Evolutionary conservation across 1,140 invertebrate genomes (phyloP).

Genomic region (Hermatobates lingyangjiaoensis): DNA sequence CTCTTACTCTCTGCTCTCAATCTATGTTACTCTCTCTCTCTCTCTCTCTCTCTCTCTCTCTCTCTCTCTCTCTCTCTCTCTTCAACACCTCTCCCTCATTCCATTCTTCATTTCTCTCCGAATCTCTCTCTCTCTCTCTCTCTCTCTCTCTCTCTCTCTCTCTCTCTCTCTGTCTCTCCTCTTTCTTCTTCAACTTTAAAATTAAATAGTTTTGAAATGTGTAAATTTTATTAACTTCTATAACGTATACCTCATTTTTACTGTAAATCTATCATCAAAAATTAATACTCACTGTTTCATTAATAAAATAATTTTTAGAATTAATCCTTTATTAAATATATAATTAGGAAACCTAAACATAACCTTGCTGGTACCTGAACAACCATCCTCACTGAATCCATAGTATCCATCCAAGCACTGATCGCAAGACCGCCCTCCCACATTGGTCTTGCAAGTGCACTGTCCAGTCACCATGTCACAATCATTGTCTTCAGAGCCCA

Average conservation of each 20-base stretch:
- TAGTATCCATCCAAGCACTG: slow-evolving; percentile 58
- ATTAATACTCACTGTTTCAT: too few relatives aligned
- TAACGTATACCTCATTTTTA: too few relatives aligned
- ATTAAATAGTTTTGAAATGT: too few relatives aligned
- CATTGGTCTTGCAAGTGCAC: slow-evolving; percentile 68
- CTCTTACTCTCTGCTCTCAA: background rate
- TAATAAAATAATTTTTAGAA: too few relatives aligned
- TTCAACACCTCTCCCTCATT: background rate
- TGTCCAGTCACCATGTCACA: slow-evolving; percentile 61
- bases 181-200: too few relatives aligned
- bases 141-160: background rate
- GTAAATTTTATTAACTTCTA: too few relatives aligned
- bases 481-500: slow-evolving; percentile 44
- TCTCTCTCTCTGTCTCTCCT: slow-evolving; percentile 1
- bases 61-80: slow-evolving; percentile 1
- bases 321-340: too few relatives aligned
- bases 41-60: slow-evolving; percentile 3
- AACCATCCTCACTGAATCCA: slow-evolving; percentile 64
- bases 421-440: slow-evolving; percentile 63
- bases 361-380: slow-evolving; percentile 63
- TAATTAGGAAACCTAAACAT: too few relatives aligned
- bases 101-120: background rate
- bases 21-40: slow-evolving; percentile 2
- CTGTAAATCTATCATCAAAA: too few relatives aligned
- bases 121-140: background rate